Evolutionary conservation across 1,140 invertebrate genomes (phyloP), one percentile per base, ranked within the genome.

Genomic region (Helicoverpa armigera): DNA sequence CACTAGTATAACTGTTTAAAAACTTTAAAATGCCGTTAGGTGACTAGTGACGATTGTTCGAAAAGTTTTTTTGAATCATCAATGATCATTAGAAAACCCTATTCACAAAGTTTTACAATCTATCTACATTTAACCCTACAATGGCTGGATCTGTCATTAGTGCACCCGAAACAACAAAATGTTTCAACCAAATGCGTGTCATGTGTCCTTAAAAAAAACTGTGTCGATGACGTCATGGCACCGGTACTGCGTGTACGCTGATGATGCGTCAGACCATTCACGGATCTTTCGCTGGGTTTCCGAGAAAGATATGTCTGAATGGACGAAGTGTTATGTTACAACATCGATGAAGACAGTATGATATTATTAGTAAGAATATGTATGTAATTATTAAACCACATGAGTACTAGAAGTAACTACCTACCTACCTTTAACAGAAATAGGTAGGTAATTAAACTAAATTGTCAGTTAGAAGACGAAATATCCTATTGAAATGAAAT

Each of bases 221-320:
- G 48, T 43, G 23, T 54, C 50, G 48, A 67, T 77, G 75, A 67
- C 61, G 75, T 77, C 75, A 77, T 50, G 18, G 35, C 23, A 35
- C 73, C 73, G 73, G 69, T 72, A 72, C 69, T 54, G 12, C 69
- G 69, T 72, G 69, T 61, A 77, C 75, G 75, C 75, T 65, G 75
- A 63, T 77, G 75, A 77, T 50, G 61, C 75, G 75, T 53, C 75
- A 65, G 50, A 18, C 23, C 69, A 63, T 77, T 77, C 75, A 50
- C 75, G 75, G 75, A 77, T 67, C 75, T 63, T 63, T 63, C 61
- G 75, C 48, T 77, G 51, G n/a, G 29, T 67, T 77, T 77, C 75
- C 75, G 50, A 77, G 75, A 77, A 77, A 29, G 29, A 43, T 56
- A 53, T 65, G 12, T 35, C 50, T 54, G 58, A 75, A 75, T 61